phyloP scores from a whole-genome alignment of 2,888 invertebrate genomes.

The Daptonema setosum region DNA sequence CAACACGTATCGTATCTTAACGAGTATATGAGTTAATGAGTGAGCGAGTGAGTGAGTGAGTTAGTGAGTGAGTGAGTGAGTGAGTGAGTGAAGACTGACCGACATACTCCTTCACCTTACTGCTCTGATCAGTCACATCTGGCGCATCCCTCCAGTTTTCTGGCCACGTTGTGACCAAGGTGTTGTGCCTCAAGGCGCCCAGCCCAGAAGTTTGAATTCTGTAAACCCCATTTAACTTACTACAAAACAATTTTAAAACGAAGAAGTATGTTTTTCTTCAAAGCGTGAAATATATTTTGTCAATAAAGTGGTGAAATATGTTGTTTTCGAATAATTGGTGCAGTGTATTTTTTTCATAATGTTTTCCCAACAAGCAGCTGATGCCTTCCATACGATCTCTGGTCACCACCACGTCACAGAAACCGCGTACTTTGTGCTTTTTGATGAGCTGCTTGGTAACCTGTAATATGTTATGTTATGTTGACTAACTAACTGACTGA shows the following conservation, averaged over 20 bases:
- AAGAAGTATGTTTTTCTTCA: too few species aligned
- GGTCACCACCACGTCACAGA: conserved; percentile 76
- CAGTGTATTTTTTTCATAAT: neutral
- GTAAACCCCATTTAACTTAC: too few species aligned
- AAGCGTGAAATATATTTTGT: too few species aligned
- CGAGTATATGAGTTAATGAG: too few species aligned
- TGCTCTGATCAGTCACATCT: neutral
- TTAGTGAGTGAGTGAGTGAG: too few species aligned
- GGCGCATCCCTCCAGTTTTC: conserved; percentile 53
- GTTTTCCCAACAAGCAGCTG: conserved; percentile 49
- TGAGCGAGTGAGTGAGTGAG: too few species aligned
- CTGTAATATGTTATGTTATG: too few species aligned
- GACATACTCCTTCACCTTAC: conserved; percentile 1
- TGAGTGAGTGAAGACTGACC: too few species aligned
- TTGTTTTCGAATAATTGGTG: neutral
- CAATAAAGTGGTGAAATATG: too few species aligned
- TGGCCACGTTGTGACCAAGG: conserved; percentile 92
- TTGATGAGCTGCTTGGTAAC: too few species aligned
- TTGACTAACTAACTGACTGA: too few species aligned
- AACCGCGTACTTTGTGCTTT: conserved; percentile 88
- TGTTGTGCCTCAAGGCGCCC: conserved; percentile 93
- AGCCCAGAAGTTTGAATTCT: conserved; percentile 90
- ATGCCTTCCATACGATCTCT: conserved; percentile 65
- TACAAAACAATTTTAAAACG: too few species aligned
- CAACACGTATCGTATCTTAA: conserved; percentile 41